Evolutionary conservation across 1,140 invertebrate species (phyloP), one percentile per base, ranked within the genome.

Genomic region (Cephus cinctus): DNA sequence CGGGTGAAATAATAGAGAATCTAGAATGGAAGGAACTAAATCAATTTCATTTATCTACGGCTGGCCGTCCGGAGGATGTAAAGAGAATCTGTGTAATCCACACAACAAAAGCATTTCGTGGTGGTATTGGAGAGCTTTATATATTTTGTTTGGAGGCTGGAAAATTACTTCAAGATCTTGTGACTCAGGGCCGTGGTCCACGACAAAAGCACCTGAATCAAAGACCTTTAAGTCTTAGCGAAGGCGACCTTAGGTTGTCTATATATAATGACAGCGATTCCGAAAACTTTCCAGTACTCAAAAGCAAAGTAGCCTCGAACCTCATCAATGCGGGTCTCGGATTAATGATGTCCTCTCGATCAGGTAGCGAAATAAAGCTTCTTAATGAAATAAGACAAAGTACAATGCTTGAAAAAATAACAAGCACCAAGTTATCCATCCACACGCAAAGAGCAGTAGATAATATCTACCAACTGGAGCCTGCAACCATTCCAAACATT

Each of bases 11-110:
- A 14, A 54, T 73, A 27, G 65, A 73, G 11, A 65, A 52, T 16
- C 75, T 81, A 45, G 69, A 77, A 5, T 81, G 80, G 80, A 69
- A 72, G 15, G 77, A 81, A 16, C 69, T 81, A 25, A 69, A 69
- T 32, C 71, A 80, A 32, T 79, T 79, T 50, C 78, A 80, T 36
- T 56, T 81, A 27, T 68, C 76, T 14, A 73, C 72, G n/a, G 51
- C 63, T 2, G 70, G 69, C 11, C 69, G 66, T n/a, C 60, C 70
- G 0, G 76, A 78, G 22, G 80, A 82, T 53, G 78, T 80, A 2
- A 79, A 80, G 38, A 67, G 68, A 19, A 75, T 81, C 19, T 76
- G 77, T 50, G 75, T 81, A 1, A 74, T 82, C 23, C 78, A 80
- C 27, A 82, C 80, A 1, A 80, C 53, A 6, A 79, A 79, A 39